Evolutionary conservation across 2,888 invertebrate species (phyloP), one percentile per base, ranked within the genome.

Genomic region (Eugnorisma glareosa): DNA sequence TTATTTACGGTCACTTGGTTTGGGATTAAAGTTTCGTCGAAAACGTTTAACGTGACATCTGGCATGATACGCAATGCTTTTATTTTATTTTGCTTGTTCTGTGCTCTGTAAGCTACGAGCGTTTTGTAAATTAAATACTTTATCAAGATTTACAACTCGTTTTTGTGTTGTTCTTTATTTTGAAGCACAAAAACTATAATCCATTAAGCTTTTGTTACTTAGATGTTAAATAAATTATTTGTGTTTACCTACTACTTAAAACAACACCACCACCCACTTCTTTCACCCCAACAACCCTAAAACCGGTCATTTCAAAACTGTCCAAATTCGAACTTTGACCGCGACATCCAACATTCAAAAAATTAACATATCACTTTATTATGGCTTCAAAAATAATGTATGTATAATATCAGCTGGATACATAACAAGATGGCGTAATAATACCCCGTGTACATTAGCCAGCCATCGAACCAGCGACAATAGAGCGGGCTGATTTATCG

Each of bases 401-500:
- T 90, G 57, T 89, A 93, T 90, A 88, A 88, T 85, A 88, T 85
- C 84, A 85, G 82, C 66, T 67, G 73, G 80, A 69, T 67, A 86
- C 79, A 89, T 89, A 85, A 90, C 91, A 90, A 90, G 87, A 89
- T 89, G 87, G 84, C 83, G 88, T 86, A 84, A 92, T 93, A 93
- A 94, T 92, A 93, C 91, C 86, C 85, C 89, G 83, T 92, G 92
- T 93, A 94, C 94, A 94, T 95, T 95, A 94, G 92, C 93, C 89
- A 75, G 86, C 89, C 87, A 86, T 90, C 91, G 90, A 89, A 89
- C 86, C 89, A 88, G 88, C 91, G 92, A 92, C 95, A 95, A 95
- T 94, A 93, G 93, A 90, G 86, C 83, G 75, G 88, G 82, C 93
- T 94, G 95, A 95, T 95, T 95, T 95, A 95, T 95, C 89, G 93